Evolutionary conservation across 1,140 invertebrate species (phyloP), one percentile per base, ranked within the genome.

Genomic region (Nylanderia fulva): DNA sequence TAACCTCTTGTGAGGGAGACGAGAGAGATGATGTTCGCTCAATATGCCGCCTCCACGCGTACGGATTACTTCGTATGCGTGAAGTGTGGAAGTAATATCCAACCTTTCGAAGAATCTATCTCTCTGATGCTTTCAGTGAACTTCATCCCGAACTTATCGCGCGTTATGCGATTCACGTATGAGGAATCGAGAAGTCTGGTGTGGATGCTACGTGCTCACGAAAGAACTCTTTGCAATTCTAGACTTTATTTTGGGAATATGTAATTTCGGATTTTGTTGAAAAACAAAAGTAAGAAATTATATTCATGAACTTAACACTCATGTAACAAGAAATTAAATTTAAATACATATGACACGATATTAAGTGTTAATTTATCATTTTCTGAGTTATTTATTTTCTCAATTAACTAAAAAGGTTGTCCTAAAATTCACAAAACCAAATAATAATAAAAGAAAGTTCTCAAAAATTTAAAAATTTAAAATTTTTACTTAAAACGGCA

Each of bases 81-180:
- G 39, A 74, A 69, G 68, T 86, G 77, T 63, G 68, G 29, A 27
- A 82, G 77, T 82, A 82, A 82, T 82, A 82, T 82, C 66, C 42
- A 58, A 68, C 66, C 52, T 60, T 7, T 27, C 66, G 52, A 56
- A 29, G 69, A 82, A 69, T 88, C 82, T 85, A 82, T 72, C 27
- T 58, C 79, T 60, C 21, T 56, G 69, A 54, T 29, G 33, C 72
- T 52, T 60, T 58, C 72, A 29, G 56, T 29, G 68, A 60, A 72
- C 74, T 66, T 85, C 75, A 52, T 85, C 72, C 68, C 63, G 45
- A 61, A 63, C 58, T 48, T 74, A 71, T 84, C 61, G 61, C 54
- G 52, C 52, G 60, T 60, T 72, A 85, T 76, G 83, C 87, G 52
- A 21, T 85, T 85, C 86, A 71, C 86, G 75, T 61, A 83, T 74